These are phyloP conservation scores for Asarcornis scutulata DNA, from an alignment of 2,113 vertebrate species.

Conservation along the genomic window DNA sequence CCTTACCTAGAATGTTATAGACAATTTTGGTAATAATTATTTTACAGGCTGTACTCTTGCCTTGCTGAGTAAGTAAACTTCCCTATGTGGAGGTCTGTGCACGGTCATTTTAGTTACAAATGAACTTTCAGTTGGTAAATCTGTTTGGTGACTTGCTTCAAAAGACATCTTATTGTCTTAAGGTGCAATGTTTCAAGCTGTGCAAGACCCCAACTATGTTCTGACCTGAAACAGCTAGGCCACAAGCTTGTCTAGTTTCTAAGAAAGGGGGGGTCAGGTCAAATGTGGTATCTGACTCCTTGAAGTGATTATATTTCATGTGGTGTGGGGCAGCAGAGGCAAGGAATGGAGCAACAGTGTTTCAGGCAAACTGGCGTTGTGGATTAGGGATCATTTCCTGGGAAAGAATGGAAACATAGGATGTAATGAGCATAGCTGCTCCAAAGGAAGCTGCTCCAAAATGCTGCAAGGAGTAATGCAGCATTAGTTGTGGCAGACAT, in stretches of 20 bases:
- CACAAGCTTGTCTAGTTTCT: background rate
- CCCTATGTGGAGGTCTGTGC: background rate
- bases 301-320: background rate
- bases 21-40: background rate
- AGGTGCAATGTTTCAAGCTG: background rate
- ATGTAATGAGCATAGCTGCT: background rate
- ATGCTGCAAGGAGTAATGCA: background rate
- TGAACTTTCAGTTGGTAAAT: background rate
- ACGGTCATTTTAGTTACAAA: background rate
- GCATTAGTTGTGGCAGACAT: background rate
- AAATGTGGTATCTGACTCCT: accelerated
- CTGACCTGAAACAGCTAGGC: background rate
- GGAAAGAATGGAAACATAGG: background rate
- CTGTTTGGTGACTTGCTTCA: background rate
- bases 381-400: background rate
- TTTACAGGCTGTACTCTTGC: background rate
- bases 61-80: background rate
- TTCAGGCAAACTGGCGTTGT: background rate
- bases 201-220: background rate
- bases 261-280: background rate
- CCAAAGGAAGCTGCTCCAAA: background rate
- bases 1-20: background rate
- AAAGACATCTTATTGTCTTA: background rate
- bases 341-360: background rate
- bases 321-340: background rate